These are phyloP conservation scores for Anarrhichthys ocellatus DNA, from an alignment of 2,113 vertebrate genomes.

Conservation along the genomic window DNA sequence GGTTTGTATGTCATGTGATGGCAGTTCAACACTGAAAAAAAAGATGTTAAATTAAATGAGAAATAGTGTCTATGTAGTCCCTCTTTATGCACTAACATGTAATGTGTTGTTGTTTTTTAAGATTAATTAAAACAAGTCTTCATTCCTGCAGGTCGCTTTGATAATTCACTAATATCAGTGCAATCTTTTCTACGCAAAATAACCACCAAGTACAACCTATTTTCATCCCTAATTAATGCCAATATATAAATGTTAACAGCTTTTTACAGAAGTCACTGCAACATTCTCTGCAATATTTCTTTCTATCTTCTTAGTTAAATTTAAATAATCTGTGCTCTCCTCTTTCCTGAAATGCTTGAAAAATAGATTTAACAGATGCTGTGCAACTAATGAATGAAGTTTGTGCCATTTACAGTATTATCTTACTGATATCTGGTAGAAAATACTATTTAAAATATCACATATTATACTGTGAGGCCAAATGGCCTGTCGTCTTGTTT, in stretches of 20 bases:
- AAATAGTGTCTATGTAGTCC: neutral
- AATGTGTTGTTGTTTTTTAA: neutral
- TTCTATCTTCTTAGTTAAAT: neutral
- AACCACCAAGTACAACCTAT: neutral
- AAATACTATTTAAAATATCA: neutral
- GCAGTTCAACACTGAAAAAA: neutral
- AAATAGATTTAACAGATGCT: neutral
- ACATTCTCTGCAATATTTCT: too few relatives aligned
- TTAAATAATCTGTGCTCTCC: neutral
- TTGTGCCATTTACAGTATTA: neutral
- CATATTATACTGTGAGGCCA: neutral
- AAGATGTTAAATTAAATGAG: neutral
- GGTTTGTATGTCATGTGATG: neutral
- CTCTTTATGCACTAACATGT: neutral
- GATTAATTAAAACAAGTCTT: neutral
- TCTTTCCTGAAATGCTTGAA: neutral
- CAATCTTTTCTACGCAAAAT: neutral
- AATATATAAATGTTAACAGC: neutral
- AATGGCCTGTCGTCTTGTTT: neutral
- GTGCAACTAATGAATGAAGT: neutral
- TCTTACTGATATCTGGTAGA: slow-evolving; percentile 4
- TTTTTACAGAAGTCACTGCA: neutral
- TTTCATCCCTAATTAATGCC: neutral
- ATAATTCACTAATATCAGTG: neutral
- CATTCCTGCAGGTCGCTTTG: neutral